Percentiles rank a stretch among this genome's conserved stretches.
Conservation (phyloP, 2,888 invertebrate species). For the Polietes domitor region DNA sequence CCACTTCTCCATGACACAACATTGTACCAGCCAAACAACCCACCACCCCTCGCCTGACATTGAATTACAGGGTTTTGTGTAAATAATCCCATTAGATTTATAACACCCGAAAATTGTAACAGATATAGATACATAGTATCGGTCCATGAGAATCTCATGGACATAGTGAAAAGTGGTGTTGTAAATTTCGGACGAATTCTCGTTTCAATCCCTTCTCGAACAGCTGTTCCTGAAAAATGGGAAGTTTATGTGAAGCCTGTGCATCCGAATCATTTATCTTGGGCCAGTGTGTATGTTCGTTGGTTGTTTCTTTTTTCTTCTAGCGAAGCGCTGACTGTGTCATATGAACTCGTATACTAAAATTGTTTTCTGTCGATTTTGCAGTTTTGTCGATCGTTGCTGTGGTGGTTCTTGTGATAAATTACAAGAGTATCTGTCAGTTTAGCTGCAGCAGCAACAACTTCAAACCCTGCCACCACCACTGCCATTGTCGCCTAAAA, state of each 20-base stretch:
- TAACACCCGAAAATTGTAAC: conserved; percentile 19
- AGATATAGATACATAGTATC: background rate
- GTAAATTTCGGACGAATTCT: background rate
- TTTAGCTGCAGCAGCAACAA: background rate
- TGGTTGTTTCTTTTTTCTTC: too few species aligned
- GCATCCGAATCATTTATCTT: background rate
- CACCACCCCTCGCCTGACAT: background rate
- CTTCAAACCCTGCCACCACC: conserved; percentile 45
- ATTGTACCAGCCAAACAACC: conserved; percentile 4
- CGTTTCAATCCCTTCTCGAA: background rate
- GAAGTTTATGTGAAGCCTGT: background rate
- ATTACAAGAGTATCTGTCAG: conserved; percentile 29
- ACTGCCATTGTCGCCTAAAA: conserved; percentile 14
- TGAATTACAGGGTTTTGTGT: background rate
- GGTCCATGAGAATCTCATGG: background rate
- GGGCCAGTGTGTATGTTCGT: too few species aligned
- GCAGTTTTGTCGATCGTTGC: conserved; percentile 27
- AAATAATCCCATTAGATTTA: conserved; percentile 43
- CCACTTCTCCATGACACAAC: conserved; percentile 16
- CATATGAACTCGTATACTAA: background rate
- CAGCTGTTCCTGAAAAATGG: conserved; percentile 31
- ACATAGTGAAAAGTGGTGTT: too few species aligned
- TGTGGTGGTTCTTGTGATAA: background rate
- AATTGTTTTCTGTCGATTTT: conserved; percentile 11
- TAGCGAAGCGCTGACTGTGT: too few species aligned